Conservation (phyloP, 2,113 vertebrate species). For the Arvicanthis niloticus region DNA sequence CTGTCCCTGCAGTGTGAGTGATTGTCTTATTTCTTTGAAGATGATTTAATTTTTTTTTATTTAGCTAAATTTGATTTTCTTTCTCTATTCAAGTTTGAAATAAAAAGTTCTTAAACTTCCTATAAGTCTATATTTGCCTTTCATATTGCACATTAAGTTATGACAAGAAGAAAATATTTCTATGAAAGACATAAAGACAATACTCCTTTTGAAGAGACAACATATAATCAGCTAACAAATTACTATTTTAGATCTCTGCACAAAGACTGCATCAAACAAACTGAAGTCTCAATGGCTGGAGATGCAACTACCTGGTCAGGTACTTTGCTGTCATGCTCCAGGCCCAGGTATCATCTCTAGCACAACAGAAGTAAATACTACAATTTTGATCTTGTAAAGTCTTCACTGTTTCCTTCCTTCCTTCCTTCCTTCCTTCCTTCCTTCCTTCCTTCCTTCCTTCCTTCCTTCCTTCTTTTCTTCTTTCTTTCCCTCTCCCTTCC, state of each 20-base stretch:
- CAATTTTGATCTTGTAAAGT: background rate
- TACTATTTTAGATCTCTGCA: background rate
- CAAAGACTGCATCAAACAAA: conserved; percentile 48
- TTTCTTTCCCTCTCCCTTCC: too few species aligned
- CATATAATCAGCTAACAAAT: conserved; percentile 47
- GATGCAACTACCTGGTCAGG: background rate
- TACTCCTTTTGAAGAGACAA: background rate
- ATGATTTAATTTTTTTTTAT: conserved; percentile 62
- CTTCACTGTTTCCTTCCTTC: background rate
- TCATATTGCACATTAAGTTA: conserved; percentile 31
- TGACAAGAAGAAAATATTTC: conserved; percentile 34
- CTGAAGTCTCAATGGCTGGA: background rate
- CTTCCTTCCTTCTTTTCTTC: background rate
- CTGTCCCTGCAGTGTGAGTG: conserved; percentile 27
- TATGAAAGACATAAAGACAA: conserved; percentile 39
- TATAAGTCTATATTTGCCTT: background rate
- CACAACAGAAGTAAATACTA: background rate
- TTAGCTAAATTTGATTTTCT: conserved; percentile 65
- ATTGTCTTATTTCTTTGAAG: conserved; percentile 63
- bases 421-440: too few species aligned
- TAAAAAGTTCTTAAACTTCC: conserved; percentile 42
- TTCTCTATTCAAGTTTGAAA: conserved; percentile 61
- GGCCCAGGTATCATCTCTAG: background rate
- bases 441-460: too few species aligned
- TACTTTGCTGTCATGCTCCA: background rate